Percentiles rank a stretch among this genome's conserved stretches.
These are phyloP conservation scores for Hesperia comma DNA, from an alignment of 2,888 invertebrate species.

Conservation along the genomic window DNA sequence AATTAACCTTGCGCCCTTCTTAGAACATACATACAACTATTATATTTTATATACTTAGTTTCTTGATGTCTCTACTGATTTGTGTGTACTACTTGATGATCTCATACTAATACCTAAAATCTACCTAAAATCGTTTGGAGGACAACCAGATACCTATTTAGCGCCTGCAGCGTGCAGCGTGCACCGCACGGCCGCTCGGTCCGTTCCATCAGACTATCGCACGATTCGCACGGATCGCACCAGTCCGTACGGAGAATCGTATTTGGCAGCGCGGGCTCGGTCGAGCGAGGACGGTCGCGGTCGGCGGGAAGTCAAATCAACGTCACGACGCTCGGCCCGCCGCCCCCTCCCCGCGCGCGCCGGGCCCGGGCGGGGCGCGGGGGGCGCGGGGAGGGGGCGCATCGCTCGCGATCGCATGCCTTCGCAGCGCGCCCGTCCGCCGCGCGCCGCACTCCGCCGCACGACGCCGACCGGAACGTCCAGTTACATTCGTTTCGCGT, in stretches of 20 bases:
- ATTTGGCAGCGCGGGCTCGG: background rate
- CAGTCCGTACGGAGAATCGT: background rate
- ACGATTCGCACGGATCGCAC: background rate
- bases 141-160: too few species aligned
- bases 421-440: constrained; percentile 32
- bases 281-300: background rate
- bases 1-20: too few species aligned
- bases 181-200: too few species aligned
- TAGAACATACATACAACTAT: too few species aligned
- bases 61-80: too few species aligned
- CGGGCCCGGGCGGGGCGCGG: background rate
- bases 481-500: background rate
- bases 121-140: too few species aligned
- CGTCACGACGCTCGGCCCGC: background rate
- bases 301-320: background rate
- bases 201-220: too few species aligned
- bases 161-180: too few species aligned
- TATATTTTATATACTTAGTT: too few species aligned
- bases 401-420: constrained; percentile 31
- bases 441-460: constrained; percentile 31
- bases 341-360: background rate
- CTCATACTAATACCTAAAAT: too few species aligned
- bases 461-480: constrained; percentile 13
- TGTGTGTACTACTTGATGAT: too few species aligned
- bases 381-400: constrained; percentile 1